Percentiles rank a stretch among this genome's conserved stretches.
phyloP scores from a whole-genome alignment of 2,797 vertebrate species.

The Hybognathus amarus region DNA sequence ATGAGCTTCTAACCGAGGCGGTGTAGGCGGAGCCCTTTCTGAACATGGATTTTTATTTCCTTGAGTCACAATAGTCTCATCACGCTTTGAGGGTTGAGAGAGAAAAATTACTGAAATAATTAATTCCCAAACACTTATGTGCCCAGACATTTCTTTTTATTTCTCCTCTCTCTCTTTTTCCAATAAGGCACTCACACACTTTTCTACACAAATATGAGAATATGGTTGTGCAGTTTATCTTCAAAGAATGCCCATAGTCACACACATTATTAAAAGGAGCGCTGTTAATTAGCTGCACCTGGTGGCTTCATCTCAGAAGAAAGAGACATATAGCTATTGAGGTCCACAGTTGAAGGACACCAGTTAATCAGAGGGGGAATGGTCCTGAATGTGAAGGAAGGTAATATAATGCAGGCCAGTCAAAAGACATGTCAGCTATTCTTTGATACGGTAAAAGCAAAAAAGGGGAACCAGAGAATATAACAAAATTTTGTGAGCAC shows the following conservation, averaged over 20 bases:
- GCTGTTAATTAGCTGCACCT: constrained; percentile 40
- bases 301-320: background rate
- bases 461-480: background rate
- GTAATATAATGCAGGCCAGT: background rate
- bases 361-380: constrained; percentile 6
- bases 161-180: background rate
- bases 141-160: background rate
- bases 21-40: constrained; percentile 50
- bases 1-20: constrained; percentile 60
- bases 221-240: background rate
- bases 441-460: background rate
- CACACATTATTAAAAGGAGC: background rate
- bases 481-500: background rate
- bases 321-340: background rate
- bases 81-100: constrained; percentile 36
- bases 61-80: constrained; percentile 52
- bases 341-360: background rate
- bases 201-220: constrained; percentile 3
- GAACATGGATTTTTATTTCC: constrained; percentile 52
- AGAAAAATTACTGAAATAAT: constrained; percentile 32
- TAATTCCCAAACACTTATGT: constrained; percentile 18
- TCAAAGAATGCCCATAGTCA: constrained; percentile 10
- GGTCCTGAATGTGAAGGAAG: constrained; percentile 1
- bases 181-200: background rate
- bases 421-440: constrained; percentile 17